phyloP scores from a whole-genome alignment of 2,888 invertebrate genomes.

The Drosophila rubida region DNA sequence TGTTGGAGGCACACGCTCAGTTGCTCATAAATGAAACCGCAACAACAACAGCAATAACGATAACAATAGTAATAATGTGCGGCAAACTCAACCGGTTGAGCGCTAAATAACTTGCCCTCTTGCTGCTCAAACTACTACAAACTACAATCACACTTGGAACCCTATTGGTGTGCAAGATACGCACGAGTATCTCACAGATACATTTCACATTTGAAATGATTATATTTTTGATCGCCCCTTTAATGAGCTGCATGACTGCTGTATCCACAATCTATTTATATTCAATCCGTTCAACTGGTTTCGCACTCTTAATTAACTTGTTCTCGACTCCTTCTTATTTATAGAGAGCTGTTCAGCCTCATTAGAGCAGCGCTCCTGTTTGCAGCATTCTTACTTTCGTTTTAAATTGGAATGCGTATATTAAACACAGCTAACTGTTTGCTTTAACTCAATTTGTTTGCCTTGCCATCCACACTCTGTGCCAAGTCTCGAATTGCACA shows the following conservation, averaged over 20 bases:
- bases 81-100: conserved; percentile 57
- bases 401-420: background rate
- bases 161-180: conserved; percentile 1
- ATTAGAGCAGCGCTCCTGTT: background rate
- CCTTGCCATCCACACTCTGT: background rate
- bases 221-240: conserved; percentile 10
- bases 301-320: background rate
- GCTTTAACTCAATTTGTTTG: background rate
- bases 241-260: conserved; percentile 8
- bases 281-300: conserved; percentile 16
- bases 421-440: conserved; percentile 3
- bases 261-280: background rate
- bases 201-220: background rate
- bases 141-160: background rate
- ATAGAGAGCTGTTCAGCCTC: background rate
- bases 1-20: conserved; percentile 41
- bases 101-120: conserved; percentile 18
- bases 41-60: conserved; percentile 13
- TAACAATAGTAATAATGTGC: conserved; percentile 14
- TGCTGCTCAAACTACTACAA: conserved; percentile 4
- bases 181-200: conserved; percentile 4
- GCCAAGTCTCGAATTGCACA: conserved; percentile 1
- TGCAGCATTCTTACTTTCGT: background rate
- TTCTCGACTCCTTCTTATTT: conserved; percentile 1
- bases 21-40: conserved; percentile 21